Evolutionary conservation across 2,113 vertebrate species (phyloP).

Genomic region (Nanorana parkeri): DNA sequence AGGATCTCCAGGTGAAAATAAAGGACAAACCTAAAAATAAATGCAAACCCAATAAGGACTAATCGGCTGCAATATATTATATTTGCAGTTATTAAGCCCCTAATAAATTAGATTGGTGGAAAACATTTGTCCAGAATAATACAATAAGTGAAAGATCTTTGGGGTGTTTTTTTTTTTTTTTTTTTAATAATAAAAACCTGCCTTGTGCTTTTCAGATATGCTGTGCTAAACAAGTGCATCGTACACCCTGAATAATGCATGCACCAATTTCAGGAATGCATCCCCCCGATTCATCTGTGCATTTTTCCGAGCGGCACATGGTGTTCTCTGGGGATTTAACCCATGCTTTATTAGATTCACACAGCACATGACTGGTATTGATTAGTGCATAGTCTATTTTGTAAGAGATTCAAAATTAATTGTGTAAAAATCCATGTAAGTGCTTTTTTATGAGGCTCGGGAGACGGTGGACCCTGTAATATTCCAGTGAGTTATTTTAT

Average conservation of each 20-base stretch:
- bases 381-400: slow-evolving; percentile 63
- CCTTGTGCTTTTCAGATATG: slow-evolving; percentile 11
- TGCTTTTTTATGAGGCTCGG: slow-evolving; percentile 71
- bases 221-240: slow-evolving; percentile 56
- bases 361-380: slow-evolving; percentile 61
- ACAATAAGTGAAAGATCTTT: no score
- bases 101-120: no score
- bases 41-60: no score
- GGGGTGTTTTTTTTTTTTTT: no score
- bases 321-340: slow-evolving; percentile 61
- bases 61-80: no score
- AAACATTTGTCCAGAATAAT: no score
- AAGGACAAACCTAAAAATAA: no score
- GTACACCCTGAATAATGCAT: slow-evolving; percentile 62
- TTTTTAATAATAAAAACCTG: not conserved
- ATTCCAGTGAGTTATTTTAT: slow-evolving; percentile 57
- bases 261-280: slow-evolving; percentile 60
- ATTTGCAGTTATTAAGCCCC: no score
- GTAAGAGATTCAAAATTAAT: slow-evolving; percentile 71
- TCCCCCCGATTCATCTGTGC: slow-evolving; percentile 62
- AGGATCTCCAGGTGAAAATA: no score
- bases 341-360: slow-evolving; percentile 62
- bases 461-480: slow-evolving; percentile 60
- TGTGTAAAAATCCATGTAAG: slow-evolving; percentile 67
- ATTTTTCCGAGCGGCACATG: slow-evolving; percentile 56